Evolutionary conservation across 2,797 vertebrate species (phyloP), one percentile per base, ranked within the genome.

Genomic region (Amniataba percoides): DNA sequence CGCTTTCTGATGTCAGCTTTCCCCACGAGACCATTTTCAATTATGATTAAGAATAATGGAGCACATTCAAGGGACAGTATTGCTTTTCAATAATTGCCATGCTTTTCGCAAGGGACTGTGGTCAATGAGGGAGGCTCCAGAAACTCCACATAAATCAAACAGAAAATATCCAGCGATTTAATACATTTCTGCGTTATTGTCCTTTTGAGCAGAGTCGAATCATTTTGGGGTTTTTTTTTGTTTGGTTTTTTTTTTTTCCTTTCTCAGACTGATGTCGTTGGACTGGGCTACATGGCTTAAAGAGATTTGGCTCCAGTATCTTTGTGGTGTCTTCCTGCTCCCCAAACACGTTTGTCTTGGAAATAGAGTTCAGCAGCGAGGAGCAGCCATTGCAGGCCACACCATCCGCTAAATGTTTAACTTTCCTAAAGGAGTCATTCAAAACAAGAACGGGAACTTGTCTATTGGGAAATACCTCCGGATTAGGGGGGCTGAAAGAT

Each of bases 401-500:
- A 90, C 86, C 88, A 92, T 90, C 86, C 82, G 82, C 90, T 86
- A 89, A 95, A 94, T 93, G 89, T 94, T 94, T 93, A 94, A 95
- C 94, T 96, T 95, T 95, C 94, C 94, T 95, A 90, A 92, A 95
- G 95, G 95, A 96, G 94, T 93, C 93, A 90, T 95, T 95, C 89
- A 92, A 94, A 95, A 92, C 92, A 94, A 91, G 93, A 95, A 94
- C 87, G 81, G 93, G 92, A 93, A 93, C 90, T 91, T 89, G 94
- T 93, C 95, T 95, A 86, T 93, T 93, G 95, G 95, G 95, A 96
- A 96, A 96, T 96, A 95, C 94, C 93, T 94, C 88, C 85, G 94
- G 95, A 96, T 96, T 96, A 96, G 95, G 94, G 94, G 94, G 93
- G 93, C 94, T 94, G 93, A 96, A 95, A 96, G 95, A 96, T 95